Percentiles rank a stretch among this genome's conserved stretches.
Evolutionary conservation across 2,888 invertebrate genomes (phyloP).

Genomic region (Cheilosia pagana): DNA sequence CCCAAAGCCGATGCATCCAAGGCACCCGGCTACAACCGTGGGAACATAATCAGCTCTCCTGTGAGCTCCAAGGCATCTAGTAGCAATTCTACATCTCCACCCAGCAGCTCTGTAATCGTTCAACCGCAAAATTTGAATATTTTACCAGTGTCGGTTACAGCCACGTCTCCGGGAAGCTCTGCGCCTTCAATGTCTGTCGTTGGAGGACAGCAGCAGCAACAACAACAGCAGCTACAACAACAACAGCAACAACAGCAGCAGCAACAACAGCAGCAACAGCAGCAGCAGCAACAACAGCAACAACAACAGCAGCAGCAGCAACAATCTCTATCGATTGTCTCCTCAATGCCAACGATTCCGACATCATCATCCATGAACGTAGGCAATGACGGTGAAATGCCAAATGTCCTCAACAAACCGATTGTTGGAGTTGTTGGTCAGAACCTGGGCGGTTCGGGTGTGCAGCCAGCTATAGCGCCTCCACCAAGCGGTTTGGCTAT

Average conservation of each 20-base stretch:
- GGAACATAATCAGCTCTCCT: constrained; percentile 90
- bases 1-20: constrained; percentile 92
- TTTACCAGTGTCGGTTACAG: constrained; percentile 74
- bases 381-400: constrained; percentile 70
- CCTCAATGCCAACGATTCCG: constrained; percentile 60
- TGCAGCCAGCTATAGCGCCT: constrained; percentile 67
- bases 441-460: constrained; percentile 48
- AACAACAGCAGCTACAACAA: constrained; percentile 77
- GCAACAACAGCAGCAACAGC: constrained; percentile 76
- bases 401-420: constrained; percentile 71
- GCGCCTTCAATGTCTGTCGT: constrained; percentile 72
- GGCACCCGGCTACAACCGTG: constrained; percentile 94
- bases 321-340: constrained; percentile 46
- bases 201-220: constrained; percentile 73
- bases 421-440: constrained; percentile 51
- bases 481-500: constrained; percentile 80
- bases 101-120: constrained; percentile 79
- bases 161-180: constrained; percentile 72
- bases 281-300: constrained; percentile 46
- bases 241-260: constrained; percentile 70
- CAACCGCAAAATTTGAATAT: constrained; percentile 76
- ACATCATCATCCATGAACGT: constrained; percentile 60
- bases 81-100: constrained; percentile 85
- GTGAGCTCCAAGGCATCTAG: constrained; percentile 87
- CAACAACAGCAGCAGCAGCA: constrained; percentile 32